Conservation (phyloP, 1,140 invertebrate genomes). For the Lithobius niger region DNA sequence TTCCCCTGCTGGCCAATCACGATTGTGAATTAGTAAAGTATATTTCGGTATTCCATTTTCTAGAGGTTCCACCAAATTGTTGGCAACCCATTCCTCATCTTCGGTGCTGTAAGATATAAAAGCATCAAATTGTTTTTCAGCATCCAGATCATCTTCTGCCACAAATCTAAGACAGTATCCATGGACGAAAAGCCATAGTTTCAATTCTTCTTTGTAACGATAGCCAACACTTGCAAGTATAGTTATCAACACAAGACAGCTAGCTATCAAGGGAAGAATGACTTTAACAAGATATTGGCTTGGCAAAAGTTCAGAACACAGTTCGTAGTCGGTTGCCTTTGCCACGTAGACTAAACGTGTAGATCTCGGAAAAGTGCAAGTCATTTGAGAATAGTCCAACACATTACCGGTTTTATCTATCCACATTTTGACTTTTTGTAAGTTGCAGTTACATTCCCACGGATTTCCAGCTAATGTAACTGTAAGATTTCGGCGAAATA, state of each 20-base stretch:
- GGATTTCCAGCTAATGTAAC: neutral
- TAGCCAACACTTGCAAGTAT: neutral
- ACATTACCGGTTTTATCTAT: neutral
- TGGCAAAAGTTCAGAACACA: neutral
- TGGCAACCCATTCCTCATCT: slow-evolving; percentile 3
- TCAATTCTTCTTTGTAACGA: neutral
- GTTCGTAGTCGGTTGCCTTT: neutral
- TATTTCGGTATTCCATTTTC: neutral
- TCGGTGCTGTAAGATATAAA: neutral
- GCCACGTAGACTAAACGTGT: neutral
- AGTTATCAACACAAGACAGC: neutral
- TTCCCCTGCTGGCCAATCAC: neutral
- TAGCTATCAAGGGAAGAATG: neutral
- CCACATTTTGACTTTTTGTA: neutral
- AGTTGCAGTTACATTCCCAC: neutral
- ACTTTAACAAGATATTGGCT: neutral
- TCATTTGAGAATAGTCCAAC: neutral
- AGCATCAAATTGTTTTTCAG: slow-evolving; percentile 4
- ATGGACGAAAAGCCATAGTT: neutral
- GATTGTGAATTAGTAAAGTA: neutral
- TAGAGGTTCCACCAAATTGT: neutral
- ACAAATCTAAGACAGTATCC: neutral
- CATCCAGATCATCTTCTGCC: neutral
- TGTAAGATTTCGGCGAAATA: neutral
- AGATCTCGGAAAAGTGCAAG: neutral